Evolutionary conservation across 1,140 invertebrate genomes (phyloP).

Genomic region (Daktulosphaira vitifoliae): DNA sequence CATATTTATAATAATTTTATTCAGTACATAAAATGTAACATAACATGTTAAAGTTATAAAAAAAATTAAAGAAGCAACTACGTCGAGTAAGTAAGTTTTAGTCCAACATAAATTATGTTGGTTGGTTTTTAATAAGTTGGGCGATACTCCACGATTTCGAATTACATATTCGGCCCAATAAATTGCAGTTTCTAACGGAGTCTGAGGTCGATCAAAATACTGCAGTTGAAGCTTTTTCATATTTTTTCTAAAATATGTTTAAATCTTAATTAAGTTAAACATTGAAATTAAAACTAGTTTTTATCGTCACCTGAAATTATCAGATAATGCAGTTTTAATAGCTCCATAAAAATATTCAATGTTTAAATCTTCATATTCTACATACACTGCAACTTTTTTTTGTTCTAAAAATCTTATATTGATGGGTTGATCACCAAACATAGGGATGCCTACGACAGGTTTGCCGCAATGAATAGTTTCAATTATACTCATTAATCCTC

Average conservation of each 20-base stretch:
- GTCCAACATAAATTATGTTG: background rate
- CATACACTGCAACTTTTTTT: background rate
- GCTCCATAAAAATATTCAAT: background rate
- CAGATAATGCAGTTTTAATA: background rate
- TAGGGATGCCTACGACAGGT: conserved; percentile 48
- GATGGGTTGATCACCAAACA: conserved; percentile 42
- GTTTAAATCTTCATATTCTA: background rate
- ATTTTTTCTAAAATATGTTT: background rate
- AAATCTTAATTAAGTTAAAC: too few species aligned
- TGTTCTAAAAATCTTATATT: conserved; percentile 36
- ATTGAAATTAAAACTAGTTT: too few species aligned
- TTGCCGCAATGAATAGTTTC: conserved; percentile 51
- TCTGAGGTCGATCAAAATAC: conserved; percentile 28
- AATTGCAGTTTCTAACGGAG: conserved; percentile 48
- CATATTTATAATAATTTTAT: too few species aligned
- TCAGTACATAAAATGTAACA: too few species aligned
- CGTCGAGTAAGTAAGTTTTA: background rate
- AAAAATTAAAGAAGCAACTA: background rate
- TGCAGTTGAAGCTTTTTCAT: conserved; percentile 2
- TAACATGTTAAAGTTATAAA: background rate
- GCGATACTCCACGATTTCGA: conserved; percentile 42
- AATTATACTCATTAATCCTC: conserved; percentile 51
- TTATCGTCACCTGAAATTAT: background rate
- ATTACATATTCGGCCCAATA: conserved; percentile 54
- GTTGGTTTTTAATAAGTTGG: background rate